Base-by-base conservation (phyloP, 2,113 vertebrate genomes). In the Calonectris borealis region DNA sequence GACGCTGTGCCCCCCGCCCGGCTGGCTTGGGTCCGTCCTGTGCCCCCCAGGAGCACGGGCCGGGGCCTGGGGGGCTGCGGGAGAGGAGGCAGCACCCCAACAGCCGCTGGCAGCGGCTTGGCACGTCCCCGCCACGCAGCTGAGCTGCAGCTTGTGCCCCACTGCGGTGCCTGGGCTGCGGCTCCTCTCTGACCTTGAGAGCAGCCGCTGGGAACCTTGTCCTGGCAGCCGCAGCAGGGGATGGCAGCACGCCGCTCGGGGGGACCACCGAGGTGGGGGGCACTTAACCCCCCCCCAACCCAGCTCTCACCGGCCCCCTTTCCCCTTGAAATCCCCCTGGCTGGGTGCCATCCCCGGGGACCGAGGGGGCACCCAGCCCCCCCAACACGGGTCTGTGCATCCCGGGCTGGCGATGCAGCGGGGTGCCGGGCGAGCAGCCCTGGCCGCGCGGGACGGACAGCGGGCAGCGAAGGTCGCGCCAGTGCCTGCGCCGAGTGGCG, bases 81-180 rank as follows among this genome's bases (percentile, higher is more conserved):
- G 31, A 26, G 32, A 16, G 48, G 27, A 25, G 46, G 49, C 52
- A 42, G 69, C 62, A 2, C 18, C 60, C 38, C 25, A 16, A 12
- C 7, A 8, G 27, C 29, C 0, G 0, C 70, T 4, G 51, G 22
- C 18, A 8, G 88, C 4, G 2, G 48, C 27, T 79, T 3, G 4
- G 26, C 0, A 2, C 2, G 6, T 42, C 27, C 52, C 19, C 7
- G 1, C 6, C 25, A 0, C 2, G 0, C 32, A 11, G n/a, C 29
- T 12, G n/a, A 32, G 54, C 85, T 34, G 66, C 26, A 31, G 62
- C 1, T 10, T 8, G 20, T 34, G 64, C 48, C 31, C 75, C 65
- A 1, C n/a, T n/a, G n/a, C 1, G 11, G 58, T 11, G 1, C 66
- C 22, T 2, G 24, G 46, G 83, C 31, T 42, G 44, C 7, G 1